Percentiles rank a stretch among this genome's conserved stretches.
phyloP scores from a whole-genome alignment of 2,113 vertebrate genomes.

The Cinclus cinclus region DNA sequence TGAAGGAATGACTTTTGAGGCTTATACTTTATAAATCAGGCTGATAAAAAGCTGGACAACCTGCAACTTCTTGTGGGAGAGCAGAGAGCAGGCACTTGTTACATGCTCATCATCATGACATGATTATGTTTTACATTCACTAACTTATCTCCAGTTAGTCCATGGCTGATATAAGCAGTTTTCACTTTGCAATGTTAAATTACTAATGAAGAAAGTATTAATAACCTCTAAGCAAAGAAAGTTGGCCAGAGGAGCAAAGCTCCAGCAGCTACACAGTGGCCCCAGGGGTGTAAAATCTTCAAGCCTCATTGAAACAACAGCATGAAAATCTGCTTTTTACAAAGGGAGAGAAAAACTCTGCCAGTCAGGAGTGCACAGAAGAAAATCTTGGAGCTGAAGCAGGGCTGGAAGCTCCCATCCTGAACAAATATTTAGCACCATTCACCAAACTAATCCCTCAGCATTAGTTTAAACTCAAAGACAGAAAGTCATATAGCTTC shows the following conservation, averaged over 20 bases:
- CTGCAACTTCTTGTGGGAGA: background rate
- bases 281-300: background rate
- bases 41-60: background rate
- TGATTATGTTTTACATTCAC: background rate
- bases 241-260: background rate
- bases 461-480: background rate
- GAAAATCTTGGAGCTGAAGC: background rate
- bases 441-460: background rate
- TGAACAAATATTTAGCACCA: background rate
- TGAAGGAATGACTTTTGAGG: background rate
- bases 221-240: conserved; percentile 15
- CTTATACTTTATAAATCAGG: background rate
- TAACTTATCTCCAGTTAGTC: background rate
- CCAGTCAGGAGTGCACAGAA: background rate
- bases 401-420: background rate
- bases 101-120: background rate
- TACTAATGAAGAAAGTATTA: conserved; percentile 22
- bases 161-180: background rate
- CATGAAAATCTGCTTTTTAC: background rate
- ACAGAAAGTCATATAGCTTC: background rate
- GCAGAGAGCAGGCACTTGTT: background rate
- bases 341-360: background rate
- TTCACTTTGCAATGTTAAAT: background rate
- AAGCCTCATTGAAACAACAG: background rate
- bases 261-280: background rate